phyloP scores from a whole-genome alignment of 1,140 invertebrate species.

The Trialeurodes vaporariorum region DNA sequence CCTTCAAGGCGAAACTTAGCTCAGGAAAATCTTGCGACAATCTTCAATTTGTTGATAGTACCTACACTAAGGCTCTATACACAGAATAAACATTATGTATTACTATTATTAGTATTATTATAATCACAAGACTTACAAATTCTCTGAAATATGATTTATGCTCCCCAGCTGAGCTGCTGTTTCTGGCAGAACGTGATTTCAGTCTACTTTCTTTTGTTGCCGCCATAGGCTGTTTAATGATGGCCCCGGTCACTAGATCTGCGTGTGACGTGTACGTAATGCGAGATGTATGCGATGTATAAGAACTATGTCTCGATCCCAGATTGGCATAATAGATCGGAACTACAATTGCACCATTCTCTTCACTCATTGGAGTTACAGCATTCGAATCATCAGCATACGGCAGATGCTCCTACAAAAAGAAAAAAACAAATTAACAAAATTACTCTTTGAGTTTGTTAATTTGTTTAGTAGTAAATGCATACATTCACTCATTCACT shows the following conservation, averaged over 20 bases:
- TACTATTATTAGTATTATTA: no score
- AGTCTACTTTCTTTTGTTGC: slow-evolving; percentile 75
- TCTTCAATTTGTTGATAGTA: no score
- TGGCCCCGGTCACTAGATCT: slow-evolving; percentile 47
- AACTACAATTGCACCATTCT: slow-evolving; percentile 88
- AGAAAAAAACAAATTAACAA: no score
- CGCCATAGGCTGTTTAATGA: slow-evolving; percentile 48
- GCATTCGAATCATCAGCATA: slow-evolving; percentile 96
- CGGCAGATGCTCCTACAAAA: slow-evolving; percentile 79
- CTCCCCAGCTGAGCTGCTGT: slow-evolving; percentile 16
- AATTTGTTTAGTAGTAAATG: no score
- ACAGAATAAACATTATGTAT: no score
- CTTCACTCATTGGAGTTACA: slow-evolving; percentile 95
- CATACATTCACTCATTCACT: no score
- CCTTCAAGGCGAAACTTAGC: no score
- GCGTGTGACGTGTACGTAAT: slow-evolving; percentile 88
- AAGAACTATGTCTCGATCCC: slow-evolving; percentile 64
- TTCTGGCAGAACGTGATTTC: slow-evolving; percentile 54
- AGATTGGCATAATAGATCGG: slow-evolving; percentile 74
- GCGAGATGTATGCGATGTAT: slow-evolving; percentile 83
- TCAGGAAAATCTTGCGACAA: no score
- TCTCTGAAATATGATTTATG: slow-evolving; percentile 33
- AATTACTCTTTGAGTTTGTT: no score
- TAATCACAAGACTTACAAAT: slow-evolving; percentile 57
- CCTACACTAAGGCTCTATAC: no score